These are phyloP conservation scores for Neodontobutis hainanensis DNA, from an alignment of 2,113 vertebrate species.

Conservation along the genomic window DNA sequence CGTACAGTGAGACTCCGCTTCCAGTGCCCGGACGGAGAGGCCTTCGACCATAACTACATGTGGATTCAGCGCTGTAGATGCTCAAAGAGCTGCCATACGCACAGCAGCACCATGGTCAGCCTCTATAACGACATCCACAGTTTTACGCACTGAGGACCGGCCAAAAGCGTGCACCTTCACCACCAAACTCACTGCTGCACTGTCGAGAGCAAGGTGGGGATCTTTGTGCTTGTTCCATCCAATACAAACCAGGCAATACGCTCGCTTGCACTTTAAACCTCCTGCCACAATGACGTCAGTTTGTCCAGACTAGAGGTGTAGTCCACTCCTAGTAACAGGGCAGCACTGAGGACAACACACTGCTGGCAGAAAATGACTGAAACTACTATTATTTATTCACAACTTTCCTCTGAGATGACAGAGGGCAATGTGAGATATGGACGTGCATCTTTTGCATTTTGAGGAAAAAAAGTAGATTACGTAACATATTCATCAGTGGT, in stretches of 20 bases:
- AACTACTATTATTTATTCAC: conserved; percentile 45
- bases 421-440: neutral
- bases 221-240: conserved; percentile 7
- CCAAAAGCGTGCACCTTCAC: conserved; percentile 1
- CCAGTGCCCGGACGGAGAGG: conserved; percentile 70
- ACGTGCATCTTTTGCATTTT: conserved; percentile 22
- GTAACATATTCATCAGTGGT: conserved; percentile 10
- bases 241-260: conserved; percentile 17
- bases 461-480: conserved; percentile 15
- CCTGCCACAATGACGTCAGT: conserved; percentile 41
- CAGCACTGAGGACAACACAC: conserved; percentile 26
- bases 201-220: conserved; percentile 17
- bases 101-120: conserved; percentile 54
- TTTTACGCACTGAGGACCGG: conserved; percentile 62
- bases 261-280: conserved; percentile 72
- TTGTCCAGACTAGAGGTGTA: conserved; percentile 21
- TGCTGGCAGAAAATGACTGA: conserved; percentile 25
- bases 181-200: neutral
- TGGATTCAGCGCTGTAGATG: conserved; percentile 79
- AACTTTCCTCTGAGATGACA: conserved; percentile 11
- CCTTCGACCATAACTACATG: conserved; percentile 72
- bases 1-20: conserved; percentile 75
- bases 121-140: conserved; percentile 81
- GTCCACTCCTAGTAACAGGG: neutral
- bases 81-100: conserved; percentile 28